These are phyloP conservation scores for Dasypus novemcinctus DNA, from an alignment of 2,113 vertebrate species.

Conservation along the genomic window DNA sequence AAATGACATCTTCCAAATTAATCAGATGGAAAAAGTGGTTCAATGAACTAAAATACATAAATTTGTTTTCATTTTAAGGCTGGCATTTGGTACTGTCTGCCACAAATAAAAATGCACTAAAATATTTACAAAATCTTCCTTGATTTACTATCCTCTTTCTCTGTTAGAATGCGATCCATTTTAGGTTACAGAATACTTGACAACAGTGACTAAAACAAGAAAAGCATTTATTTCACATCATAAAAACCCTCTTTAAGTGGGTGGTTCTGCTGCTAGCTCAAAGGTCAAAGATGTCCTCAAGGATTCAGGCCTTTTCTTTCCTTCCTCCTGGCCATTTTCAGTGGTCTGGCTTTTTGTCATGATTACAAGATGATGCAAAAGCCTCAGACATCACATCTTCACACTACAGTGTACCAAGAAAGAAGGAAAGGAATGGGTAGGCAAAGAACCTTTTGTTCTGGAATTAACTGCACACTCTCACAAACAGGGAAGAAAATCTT, in stretches of 20 bases:
- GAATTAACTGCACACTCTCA: background rate
- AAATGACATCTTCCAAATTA: background rate
- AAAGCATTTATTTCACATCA: background rate
- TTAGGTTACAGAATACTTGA: background rate
- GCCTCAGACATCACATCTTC: background rate
- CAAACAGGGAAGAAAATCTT: background rate
- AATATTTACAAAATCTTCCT: background rate
- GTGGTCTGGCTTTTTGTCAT: background rate
- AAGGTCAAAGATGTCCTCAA: background rate
- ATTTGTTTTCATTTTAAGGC: background rate
- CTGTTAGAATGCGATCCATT: background rate
- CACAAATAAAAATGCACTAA: conserved; percentile 11
- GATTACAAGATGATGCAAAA: background rate
- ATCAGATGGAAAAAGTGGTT: background rate
- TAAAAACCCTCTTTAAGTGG: background rate
- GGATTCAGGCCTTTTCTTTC: background rate
- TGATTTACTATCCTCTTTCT: background rate
- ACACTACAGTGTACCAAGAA: background rate
- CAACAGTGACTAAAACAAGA: background rate
- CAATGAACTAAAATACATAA: background rate
- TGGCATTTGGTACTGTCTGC: background rate
- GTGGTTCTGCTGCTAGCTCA: background rate
- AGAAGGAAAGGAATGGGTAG: background rate
- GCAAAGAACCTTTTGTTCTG: background rate
- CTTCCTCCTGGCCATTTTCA: background rate